These are phyloP conservation scores for Achlya flavicornis DNA, from an alignment of 2,888 invertebrate genomes.

Conservation along the genomic window DNA sequence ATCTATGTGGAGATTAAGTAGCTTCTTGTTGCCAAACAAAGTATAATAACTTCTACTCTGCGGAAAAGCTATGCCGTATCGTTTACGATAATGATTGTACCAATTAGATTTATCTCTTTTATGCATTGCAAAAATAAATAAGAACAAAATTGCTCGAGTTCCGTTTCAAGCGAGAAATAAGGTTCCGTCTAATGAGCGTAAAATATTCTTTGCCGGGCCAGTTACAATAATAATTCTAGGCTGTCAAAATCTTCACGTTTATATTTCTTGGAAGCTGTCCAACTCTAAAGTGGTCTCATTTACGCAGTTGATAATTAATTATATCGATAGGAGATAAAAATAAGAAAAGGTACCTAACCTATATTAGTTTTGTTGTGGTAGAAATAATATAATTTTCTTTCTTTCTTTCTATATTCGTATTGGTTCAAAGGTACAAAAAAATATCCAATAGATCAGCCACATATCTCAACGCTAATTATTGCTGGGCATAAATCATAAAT, in stretches of 20 bases:
- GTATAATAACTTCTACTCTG: too few species aligned
- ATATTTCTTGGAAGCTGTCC: neutral
- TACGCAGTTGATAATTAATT: neutral
- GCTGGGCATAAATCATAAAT: conserved; percentile 63
- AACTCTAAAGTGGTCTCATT: neutral
- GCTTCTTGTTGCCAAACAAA: too few species aligned
- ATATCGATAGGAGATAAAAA: neutral
- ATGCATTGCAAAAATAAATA: neutral
- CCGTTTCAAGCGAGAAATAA: neutral
- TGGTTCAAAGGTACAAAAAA: neutral
- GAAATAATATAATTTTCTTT: too few species aligned
- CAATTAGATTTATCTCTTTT: neutral
- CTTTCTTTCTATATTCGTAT: too few species aligned
- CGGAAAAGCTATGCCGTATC: too few species aligned
- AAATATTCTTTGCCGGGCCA: neutral
- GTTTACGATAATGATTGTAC: too few species aligned
- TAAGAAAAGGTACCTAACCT: neutral
- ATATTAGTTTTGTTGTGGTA: too few species aligned
- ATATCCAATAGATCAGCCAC: neutral
- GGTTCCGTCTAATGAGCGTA: neutral
- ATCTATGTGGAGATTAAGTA: too few species aligned
- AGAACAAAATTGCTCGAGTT: neutral
- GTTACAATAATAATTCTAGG: neutral
- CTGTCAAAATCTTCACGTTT: neutral
- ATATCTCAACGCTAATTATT: conserved; percentile 58